These are phyloP conservation scores for Datnioides undecimradiatus DNA, from an alignment of 2,113 vertebrate species.

Conservation along the genomic window DNA sequence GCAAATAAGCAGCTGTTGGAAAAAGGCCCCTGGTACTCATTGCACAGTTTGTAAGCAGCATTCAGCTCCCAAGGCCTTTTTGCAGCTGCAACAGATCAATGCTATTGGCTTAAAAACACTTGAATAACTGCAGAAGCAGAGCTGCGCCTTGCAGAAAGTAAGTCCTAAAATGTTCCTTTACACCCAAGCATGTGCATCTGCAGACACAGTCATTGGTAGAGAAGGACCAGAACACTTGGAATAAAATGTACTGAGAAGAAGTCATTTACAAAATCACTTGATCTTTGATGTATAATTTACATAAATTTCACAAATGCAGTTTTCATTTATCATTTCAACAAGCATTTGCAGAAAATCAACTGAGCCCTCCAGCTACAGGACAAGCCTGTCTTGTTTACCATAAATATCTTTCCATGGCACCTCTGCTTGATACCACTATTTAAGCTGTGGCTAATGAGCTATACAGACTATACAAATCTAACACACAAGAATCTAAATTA, in stretches of 20 bases:
- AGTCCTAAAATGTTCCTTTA: conserved; percentile 32
- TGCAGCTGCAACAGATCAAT: conserved; percentile 74
- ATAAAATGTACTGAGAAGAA: background rate
- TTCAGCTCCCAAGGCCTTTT: conserved; percentile 64
- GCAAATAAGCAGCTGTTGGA: conserved; percentile 76
- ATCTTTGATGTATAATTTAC: background rate
- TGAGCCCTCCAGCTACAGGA: background rate
- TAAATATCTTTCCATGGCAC: background rate
- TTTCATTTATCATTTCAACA: conserved; percentile 20
- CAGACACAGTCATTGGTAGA: background rate
- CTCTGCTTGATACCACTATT: background rate
- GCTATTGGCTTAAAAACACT: conserved; percentile 61
- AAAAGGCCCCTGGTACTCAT: conserved; percentile 70
- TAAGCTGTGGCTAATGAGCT: background rate
- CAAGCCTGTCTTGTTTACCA: background rate
- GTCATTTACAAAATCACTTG: background rate
- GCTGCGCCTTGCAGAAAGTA: conserved; percentile 31
- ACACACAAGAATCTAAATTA: background rate
- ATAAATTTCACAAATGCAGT: background rate
- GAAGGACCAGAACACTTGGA: background rate
- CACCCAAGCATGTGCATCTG: conserved; percentile 12
- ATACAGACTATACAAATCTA: background rate
- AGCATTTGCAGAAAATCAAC: background rate
- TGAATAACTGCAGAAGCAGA: conserved; percentile 49
- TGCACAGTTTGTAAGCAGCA: conserved; percentile 70